Evolutionary conservation across 2,113 vertebrate species (phyloP).

Genomic region (Leptodactylus fuscus): DNA sequence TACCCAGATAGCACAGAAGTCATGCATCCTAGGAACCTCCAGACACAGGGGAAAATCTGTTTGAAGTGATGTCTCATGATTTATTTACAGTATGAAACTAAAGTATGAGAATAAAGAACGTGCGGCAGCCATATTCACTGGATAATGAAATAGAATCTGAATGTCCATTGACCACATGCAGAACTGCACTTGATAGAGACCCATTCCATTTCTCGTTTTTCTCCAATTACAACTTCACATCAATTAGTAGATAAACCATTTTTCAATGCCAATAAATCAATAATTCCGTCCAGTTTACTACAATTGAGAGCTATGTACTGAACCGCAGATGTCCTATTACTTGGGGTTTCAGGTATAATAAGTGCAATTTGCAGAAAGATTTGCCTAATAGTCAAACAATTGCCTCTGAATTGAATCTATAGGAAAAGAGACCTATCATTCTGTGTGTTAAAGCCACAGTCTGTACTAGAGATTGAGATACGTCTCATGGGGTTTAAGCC

Average conservation of each 20-base stretch:
- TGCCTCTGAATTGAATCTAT: conserved; percentile 37
- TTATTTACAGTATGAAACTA: conserved; percentile 1
- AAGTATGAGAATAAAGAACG: no score
- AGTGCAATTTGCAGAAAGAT: conserved; percentile 24
- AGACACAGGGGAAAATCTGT: not conserved
- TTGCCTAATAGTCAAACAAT: conserved; percentile 39
- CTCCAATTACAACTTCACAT: not conserved
- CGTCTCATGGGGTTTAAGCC: conserved; percentile 15
- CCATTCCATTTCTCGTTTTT: not conserved
- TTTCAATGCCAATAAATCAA: conserved; percentile 2
- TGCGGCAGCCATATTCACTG: no score
- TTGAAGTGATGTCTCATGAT: not conserved
- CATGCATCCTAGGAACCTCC: not conserved
- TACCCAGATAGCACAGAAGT: not conserved
- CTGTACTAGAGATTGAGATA: conserved; percentile 30
- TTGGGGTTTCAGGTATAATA: conserved; percentile 17
- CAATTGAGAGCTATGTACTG: not conserved
- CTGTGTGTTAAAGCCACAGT: not conserved
- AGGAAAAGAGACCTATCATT: conserved; percentile 35
- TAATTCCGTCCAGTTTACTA: not conserved
- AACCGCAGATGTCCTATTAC: not conserved
- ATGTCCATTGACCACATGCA: no score
- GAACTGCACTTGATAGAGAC: not conserved
- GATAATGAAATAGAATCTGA: no score
- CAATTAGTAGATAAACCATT: not conserved